Evolutionary conservation across 2,113 vertebrate species (phyloP), one percentile per base, ranked within the genome.

Genomic region (Limnothrissa miodon): DNA sequence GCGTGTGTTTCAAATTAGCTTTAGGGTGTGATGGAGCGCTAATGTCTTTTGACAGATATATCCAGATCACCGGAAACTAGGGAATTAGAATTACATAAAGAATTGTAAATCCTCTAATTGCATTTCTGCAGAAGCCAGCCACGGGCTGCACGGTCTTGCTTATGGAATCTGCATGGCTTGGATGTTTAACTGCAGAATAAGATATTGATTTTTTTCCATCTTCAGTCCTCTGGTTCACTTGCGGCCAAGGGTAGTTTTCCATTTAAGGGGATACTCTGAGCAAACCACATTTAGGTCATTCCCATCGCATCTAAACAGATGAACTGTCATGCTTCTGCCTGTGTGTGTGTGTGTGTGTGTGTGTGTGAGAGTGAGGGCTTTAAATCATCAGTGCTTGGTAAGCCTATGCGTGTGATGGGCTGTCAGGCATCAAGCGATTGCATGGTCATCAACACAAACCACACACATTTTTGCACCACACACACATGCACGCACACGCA

Each of bases 321-420:
- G 80, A 89, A 48, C 29, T 83, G 80, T 80, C 82, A 39, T 23
- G 39, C 23, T 23, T 62, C 23, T 62, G 56, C 23, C n/a, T 62
- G 56, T 59, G 56, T 59, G 56, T 59, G 56, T 25, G 56, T 59
- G n/a, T 25, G 56, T 25, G 56, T 25, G 56, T 25, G 56, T 25
- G 56, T 25, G 56, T 25, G 56, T 59, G 23, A 25, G 78, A n/a
- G 29, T 7, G 29, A 6, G 36, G 15, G 21, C 59, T 83, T 59
- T 86, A 84, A 88, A 88, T 89, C 83, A 66, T 29, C 85, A 83
- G 70, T 25, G 29, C 81, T 83, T 83, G 83, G 82, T 62, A 81
- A 81, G 53, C 53, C 46, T 21, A 17, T 44, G 21, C 21, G 80
- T 81, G 80, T 81, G 42, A 81, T 62, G 39, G 39, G 80, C 51